phyloP scores from a whole-genome alignment of 2,888 invertebrate genomes.

The Salticus scenicus region DNA sequence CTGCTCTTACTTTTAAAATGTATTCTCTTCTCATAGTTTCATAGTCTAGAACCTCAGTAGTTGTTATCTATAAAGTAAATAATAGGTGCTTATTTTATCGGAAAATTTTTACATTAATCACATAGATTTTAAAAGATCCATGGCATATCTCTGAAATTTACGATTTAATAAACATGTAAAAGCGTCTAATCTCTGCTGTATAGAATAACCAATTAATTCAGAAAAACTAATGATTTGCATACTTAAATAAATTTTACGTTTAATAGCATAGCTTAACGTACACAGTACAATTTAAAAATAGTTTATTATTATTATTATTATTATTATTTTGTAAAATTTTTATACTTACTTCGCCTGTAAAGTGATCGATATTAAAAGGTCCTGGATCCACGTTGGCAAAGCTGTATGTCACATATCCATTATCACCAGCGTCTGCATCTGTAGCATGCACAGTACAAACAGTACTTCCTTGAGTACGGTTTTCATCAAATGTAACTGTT shows the following conservation, averaged over 20 bases:
- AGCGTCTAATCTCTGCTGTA: too few species aligned
- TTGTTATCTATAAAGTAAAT: conserved; percentile 80
- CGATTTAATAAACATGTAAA: too few species aligned
- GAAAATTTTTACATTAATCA: conserved; percentile 5
- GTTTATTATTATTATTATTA: too few species aligned
- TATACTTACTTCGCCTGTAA: conserved; percentile 85
- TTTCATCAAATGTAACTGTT: conserved; percentile 86
- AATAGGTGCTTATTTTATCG: too few species aligned
- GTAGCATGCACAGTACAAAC: conserved; percentile 89
- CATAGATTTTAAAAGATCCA: too few species aligned
- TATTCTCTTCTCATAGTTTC: conserved; percentile 90
- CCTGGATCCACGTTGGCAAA: conserved; percentile 91
- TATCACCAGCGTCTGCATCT: conserved; percentile 94
- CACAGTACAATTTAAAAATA: too few species aligned
- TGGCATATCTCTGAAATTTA: too few species aligned
- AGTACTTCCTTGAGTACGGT: conserved; percentile 88
- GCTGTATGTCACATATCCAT: conserved; percentile 95
- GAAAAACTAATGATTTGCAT: too few species aligned
- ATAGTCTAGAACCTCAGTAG: conserved; percentile 88
- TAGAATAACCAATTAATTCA: too few species aligned
- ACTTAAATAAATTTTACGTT: too few species aligned
- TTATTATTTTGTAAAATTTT: too few species aligned
- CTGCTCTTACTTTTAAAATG: conserved; percentile 87
- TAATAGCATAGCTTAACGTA: too few species aligned
- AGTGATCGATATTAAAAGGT: conserved; percentile 97